These are phyloP conservation scores for Tapirus indicus DNA, from an alignment of 2,797 vertebrate species.

Conservation along the genomic window DNA sequence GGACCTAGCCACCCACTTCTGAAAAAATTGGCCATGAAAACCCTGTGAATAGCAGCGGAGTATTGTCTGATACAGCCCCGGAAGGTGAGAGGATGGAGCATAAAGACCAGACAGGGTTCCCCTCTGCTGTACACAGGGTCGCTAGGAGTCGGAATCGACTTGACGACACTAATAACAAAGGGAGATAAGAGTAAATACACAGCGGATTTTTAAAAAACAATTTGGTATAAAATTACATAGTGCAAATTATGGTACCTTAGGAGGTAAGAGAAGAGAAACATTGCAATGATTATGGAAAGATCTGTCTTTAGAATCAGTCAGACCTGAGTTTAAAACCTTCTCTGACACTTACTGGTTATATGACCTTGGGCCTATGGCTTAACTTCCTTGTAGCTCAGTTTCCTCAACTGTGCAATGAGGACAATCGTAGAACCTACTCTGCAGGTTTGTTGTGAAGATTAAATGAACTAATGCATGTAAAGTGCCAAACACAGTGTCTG, in stretches of 20 bases:
- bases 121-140: no score
- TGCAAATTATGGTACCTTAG: neutral
- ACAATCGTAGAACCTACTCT: neutral
- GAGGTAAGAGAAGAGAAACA: neutral
- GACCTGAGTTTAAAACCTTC: neutral
- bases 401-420: neutral
- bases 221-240: neutral
- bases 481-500: neutral
- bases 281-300: neutral
- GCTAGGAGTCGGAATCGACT: no score
- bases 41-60: no score
- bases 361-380: neutral
- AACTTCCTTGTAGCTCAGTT: neutral
- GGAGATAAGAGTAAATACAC: constrained; percentile 1
- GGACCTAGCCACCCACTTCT: no score
- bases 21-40: no score
- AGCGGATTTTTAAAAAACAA: neutral
- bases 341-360: neutral
- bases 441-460: neutral
- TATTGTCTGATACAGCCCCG: no score
- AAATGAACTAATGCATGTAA: neutral
- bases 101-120: no score
- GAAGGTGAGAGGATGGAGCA: no score
- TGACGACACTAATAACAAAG: neutral
- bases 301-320: constrained; percentile 10